Percentiles rank a stretch among this genome's conserved stretches.
These are phyloP conservation scores for Poeciliopsis infans DNA, from an alignment of 2,797 vertebrate species.

Conservation along the genomic window DNA sequence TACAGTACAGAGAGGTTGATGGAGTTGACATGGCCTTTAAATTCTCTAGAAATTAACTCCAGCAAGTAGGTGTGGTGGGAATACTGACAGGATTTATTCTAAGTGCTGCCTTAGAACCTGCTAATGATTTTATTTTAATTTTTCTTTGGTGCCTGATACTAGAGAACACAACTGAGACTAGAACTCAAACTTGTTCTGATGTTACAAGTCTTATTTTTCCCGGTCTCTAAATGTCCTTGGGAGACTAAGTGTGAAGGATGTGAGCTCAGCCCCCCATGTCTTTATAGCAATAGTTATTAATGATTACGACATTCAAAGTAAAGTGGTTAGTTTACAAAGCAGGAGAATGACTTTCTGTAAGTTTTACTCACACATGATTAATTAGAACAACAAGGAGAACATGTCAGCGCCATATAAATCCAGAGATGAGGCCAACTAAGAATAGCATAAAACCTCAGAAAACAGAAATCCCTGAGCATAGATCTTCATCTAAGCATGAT, in stretches of 20 bases:
- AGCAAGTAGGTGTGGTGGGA: not conserved
- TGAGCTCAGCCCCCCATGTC: not conserved
- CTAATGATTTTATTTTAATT: not conserved
- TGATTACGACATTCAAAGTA: not conserved
- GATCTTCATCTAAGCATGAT: not conserved
- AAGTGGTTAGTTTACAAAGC: not conserved
- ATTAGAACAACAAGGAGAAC: not conserved
- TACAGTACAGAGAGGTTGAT: not conserved
- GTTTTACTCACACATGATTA: not conserved
- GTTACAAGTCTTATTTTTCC: not conserved
- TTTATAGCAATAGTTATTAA: not conserved
- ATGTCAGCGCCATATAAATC: not conserved
- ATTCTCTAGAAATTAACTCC: not conserved
- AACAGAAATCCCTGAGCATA: not conserved
- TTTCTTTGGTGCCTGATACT: not conserved
- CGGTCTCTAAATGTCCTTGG: not conserved
- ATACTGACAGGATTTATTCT: not conserved
- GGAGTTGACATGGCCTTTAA: not conserved
- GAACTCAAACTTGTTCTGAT: not conserved
- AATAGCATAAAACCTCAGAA: not conserved
- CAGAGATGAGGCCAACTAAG: not conserved
- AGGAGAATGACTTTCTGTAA: not conserved
- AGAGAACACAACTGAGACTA: not conserved
- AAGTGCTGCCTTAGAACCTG: not conserved
- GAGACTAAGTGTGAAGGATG: not conserved